Percentiles rank a stretch among this genome's conserved stretches.
Evolutionary conservation across 2,797 vertebrate genomes (phyloP).

Genomic region (Austrolebias charrua): DNA sequence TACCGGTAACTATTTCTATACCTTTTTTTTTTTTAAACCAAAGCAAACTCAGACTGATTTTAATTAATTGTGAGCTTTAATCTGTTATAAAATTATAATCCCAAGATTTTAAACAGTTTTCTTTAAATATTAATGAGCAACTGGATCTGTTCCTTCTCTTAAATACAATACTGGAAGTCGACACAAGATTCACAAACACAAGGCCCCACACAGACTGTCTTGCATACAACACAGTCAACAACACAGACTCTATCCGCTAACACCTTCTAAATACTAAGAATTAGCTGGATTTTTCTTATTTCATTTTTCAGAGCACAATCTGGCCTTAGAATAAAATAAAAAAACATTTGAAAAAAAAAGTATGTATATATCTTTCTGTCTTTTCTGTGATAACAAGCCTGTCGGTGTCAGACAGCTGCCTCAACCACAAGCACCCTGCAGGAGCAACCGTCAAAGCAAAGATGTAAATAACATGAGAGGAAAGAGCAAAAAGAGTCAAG

Average conservation of each 20-base stretch:
- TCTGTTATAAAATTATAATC: not conserved
- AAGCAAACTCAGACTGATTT: too few relatives aligned
- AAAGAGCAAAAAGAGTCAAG: constrained; percentile 21
- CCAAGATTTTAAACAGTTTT: not conserved
- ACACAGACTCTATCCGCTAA: constrained; percentile 68
- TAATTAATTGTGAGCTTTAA: constrained; percentile 2
- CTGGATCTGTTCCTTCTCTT: constrained; percentile 21
- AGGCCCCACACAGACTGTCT: constrained; percentile 65
- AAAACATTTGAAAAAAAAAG: constrained; percentile 16
- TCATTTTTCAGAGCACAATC: constrained; percentile 19
- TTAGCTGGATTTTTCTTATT: constrained; percentile 17
- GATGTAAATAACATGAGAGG: constrained; percentile 13
- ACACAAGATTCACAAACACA: constrained; percentile 69
- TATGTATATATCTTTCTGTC: not conserved
- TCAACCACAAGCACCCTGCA: not conserved
- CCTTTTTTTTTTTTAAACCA: too few relatives aligned
- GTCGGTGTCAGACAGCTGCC: constrained; percentile 12
- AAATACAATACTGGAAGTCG: constrained; percentile 56
- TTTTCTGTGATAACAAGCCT: constrained; percentile 29
- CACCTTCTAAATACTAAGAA: constrained; percentile 62
- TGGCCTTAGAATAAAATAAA: constrained; percentile 32
- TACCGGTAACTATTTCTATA: too few relatives aligned
- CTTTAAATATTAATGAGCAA: constrained; percentile 7
- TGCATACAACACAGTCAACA: constrained; percentile 69
- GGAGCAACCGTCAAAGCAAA: constrained; percentile 25